Conservation (phyloP, 1,140 invertebrate species). For the Aphelinus atriplicis region DNA sequence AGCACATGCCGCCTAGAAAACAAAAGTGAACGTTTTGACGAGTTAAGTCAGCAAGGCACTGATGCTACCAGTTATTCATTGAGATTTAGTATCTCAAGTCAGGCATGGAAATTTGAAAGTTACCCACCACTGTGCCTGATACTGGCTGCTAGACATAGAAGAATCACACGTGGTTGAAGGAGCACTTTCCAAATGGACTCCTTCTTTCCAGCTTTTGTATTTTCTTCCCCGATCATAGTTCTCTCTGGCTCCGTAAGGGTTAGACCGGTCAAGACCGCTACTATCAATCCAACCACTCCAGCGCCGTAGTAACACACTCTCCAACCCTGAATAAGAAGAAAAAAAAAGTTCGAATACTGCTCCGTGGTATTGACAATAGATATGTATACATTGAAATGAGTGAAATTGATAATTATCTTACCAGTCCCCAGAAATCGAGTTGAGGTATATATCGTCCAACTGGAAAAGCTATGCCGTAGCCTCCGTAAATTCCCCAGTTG, state of each 20-base stretch:
- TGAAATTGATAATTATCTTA: conserved; percentile 54
- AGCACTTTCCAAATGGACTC: conserved; percentile 78
- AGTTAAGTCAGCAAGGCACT: no score
- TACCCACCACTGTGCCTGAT: conserved; percentile 86
- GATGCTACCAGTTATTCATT: no score
- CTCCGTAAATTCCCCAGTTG: conserved; percentile 96
- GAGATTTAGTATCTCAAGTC: no score
- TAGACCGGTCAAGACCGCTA: conserved; percentile 78
- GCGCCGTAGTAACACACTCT: conserved; percentile 86
- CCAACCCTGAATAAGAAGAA: conserved; percentile 76
- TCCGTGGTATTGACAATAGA: not conserved
- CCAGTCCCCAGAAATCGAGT: conserved; percentile 79
- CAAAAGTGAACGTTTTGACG: no score
- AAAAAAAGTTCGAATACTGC: not conserved
- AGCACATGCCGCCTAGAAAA: conserved; percentile 81
- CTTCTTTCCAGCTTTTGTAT: conserved; percentile 59
- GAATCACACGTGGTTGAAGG: conserved; percentile 79
- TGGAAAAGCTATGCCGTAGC: conserved; percentile 91
- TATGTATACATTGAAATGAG: not conserved
- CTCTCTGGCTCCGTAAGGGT: conserved; percentile 83
- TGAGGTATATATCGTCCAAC: conserved; percentile 88
- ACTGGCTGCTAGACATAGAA: conserved; percentile 86
- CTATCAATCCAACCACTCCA: conserved; percentile 81
- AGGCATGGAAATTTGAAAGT: no score
- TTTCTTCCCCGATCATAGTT: conserved; percentile 74